Percentiles rank a stretch among this genome's conserved stretches.
Conservation (phyloP, 2,797 vertebrate species). For the Craterocephalus amniculus region DNA sequence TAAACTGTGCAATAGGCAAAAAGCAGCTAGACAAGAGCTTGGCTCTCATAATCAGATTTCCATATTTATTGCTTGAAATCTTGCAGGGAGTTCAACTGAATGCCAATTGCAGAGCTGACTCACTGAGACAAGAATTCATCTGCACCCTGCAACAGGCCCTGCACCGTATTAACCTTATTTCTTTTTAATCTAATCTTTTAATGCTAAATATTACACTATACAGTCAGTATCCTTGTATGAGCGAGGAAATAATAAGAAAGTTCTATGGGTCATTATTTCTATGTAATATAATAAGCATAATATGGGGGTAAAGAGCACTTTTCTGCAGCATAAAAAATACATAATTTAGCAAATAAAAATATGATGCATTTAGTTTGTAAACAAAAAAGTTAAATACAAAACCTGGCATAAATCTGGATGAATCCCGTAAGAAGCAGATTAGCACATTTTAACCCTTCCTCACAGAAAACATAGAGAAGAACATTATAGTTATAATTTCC, state of each 20-base stretch:
- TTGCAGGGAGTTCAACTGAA: slow-evolving; percentile 82
- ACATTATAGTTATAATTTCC: background rate
- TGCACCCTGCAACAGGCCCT: slow-evolving; percentile 42
- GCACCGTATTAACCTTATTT: slow-evolving; percentile 50
- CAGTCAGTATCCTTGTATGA: slow-evolving; percentile 27
- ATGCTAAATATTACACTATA: slow-evolving; percentile 38
- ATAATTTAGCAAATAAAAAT: background rate
- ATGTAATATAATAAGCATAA: background rate
- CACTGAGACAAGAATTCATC: slow-evolving; percentile 71
- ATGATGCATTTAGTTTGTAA: background rate
- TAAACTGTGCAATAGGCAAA: slow-evolving; percentile 79
- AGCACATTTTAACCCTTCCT: background rate
- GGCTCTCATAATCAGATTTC: slow-evolving; percentile 82
- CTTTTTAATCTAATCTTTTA: slow-evolving; percentile 62
- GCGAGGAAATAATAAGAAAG: slow-evolving; percentile 9
- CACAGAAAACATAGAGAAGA: background rate
- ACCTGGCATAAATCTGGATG: background rate
- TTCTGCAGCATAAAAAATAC: background rate
- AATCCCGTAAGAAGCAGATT: background rate
- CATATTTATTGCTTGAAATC: slow-evolving; percentile 86
- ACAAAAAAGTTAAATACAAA: slow-evolving; percentile 1
- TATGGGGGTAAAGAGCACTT: background rate
- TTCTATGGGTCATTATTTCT: background rate
- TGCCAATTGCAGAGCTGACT: slow-evolving; percentile 79
- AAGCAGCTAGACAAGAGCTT: slow-evolving; percentile 74